A percentile compares a stretch with the other conserved stretches of the same genome.
These are phyloP conservation scores for Morpho helenor DNA, from an alignment of 2,888 invertebrate species.

Conservation along the genomic window DNA sequence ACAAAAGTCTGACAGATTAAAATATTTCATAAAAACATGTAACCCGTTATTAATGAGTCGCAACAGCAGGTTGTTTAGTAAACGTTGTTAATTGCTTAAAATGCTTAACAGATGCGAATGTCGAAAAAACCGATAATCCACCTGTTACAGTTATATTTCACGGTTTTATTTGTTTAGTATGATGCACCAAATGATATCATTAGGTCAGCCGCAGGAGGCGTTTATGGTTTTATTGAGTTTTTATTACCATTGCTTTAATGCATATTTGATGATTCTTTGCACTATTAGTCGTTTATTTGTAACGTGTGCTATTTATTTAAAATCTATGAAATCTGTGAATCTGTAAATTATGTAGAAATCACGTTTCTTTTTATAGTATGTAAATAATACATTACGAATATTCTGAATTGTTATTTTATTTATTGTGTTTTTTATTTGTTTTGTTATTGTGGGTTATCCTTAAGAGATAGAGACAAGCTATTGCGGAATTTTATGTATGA, in stretches of 20 bases:
- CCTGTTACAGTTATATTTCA: slow-evolving; percentile 50
- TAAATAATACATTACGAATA: too few relatives aligned
- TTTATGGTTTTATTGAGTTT: slow-evolving; percentile 66
- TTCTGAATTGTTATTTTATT: too few relatives aligned
- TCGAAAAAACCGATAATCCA: slow-evolving; percentile 49
- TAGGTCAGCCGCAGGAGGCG: slow-evolving; percentile 72
- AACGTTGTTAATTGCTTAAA: slow-evolving; percentile 59
- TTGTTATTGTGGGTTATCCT: too few relatives aligned
- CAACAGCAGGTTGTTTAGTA: slow-evolving; percentile 67
- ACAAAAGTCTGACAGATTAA: slow-evolving; percentile 17
- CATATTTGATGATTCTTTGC: not conserved
- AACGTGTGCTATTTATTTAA: too few relatives aligned
- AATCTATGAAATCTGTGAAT: too few relatives aligned
- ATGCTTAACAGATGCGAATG: slow-evolving; percentile 6
- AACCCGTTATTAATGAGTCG: slow-evolving; percentile 25
- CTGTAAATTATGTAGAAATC: too few relatives aligned
- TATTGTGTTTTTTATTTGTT: too few relatives aligned
- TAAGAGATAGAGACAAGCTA: too few relatives aligned
- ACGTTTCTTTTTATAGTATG: too few relatives aligned
- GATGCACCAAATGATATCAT: slow-evolving; percentile 56
- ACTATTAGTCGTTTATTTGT: too few relatives aligned
- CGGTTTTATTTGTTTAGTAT: slow-evolving; percentile 67
- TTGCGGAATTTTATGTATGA: too few relatives aligned
- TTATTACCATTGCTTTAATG: slow-evolving; percentile 45
- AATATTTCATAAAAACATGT: slow-evolving; percentile 14